Percentiles rank a stretch among this genome's conserved stretches.
Evolutionary conservation across 2,113 vertebrate species (phyloP).

Genomic region (Elephas maximus): DNA sequence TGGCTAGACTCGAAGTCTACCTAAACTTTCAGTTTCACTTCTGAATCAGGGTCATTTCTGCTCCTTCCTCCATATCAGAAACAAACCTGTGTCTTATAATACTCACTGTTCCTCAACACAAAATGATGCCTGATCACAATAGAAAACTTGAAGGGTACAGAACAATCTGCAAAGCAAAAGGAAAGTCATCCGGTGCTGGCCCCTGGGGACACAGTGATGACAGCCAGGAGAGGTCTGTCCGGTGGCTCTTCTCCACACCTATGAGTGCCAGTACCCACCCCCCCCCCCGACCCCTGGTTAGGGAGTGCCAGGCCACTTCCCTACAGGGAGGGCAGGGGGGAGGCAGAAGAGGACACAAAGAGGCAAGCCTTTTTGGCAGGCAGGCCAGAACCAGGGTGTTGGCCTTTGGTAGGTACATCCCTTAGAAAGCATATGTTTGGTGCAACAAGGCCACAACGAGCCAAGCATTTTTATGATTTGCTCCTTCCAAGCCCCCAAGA

Average conservation of each 20-base stretch:
- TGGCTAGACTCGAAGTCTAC: neutral
- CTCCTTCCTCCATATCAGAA: neutral
- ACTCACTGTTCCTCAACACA: neutral
- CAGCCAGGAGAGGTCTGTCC: fast-evolving
- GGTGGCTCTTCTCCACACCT: neutral
- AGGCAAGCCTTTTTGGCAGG: neutral
- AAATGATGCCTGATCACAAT: neutral
- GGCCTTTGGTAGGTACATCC: fast-evolving
- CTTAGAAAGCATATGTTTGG: neutral
- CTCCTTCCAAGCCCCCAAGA: neutral
- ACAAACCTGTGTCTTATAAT: neutral
- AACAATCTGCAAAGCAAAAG: neutral
- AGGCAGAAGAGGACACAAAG: neutral
- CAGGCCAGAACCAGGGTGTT: neutral
- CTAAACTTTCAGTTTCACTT: neutral
- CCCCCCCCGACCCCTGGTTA: neutral
- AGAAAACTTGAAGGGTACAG: neutral
- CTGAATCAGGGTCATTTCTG: neutral
- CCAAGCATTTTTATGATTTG: neutral
- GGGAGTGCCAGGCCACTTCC: neutral
- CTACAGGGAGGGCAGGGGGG: too few relatives aligned
- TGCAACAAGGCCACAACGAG: neutral
- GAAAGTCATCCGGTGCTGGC: neutral
- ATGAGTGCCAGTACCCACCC: neutral
- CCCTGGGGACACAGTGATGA: neutral